Conservation (phyloP, 1,140 invertebrate species). For the Drosophila simulans region DNA sequence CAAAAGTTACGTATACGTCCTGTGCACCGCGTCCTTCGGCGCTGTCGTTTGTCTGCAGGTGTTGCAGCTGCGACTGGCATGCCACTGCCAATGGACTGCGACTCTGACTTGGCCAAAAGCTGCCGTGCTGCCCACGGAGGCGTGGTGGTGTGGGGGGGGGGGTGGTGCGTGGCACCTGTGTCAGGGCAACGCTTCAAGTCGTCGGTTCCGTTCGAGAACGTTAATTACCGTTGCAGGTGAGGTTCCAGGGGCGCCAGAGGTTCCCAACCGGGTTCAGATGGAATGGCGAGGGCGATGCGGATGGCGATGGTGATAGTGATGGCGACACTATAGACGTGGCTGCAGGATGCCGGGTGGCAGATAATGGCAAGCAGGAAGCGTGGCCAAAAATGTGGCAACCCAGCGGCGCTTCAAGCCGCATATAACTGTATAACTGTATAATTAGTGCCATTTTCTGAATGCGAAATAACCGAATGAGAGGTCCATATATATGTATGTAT, state of each 20-base stretch:
- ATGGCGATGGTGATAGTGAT: not conserved
- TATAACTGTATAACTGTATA: conserved; percentile 76
- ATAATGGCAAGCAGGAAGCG: conserved; percentile 69
- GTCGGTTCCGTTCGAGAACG: conserved; percentile 79
- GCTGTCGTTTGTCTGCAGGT: conserved; percentile 66
- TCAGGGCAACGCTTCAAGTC: conserved; percentile 70
- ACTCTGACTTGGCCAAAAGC: conserved; percentile 27
- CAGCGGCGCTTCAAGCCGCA: conserved; percentile 39
- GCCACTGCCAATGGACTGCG: conserved; percentile 53
- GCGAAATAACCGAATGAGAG: conserved; percentile 72
- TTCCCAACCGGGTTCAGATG: conserved; percentile 13
- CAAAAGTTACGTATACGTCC: conserved; percentile 81
- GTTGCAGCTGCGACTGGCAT: conserved; percentile 63
- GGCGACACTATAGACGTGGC: conserved; percentile 3
- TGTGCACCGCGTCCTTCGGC: conserved; percentile 44
- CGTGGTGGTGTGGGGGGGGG: not conserved
- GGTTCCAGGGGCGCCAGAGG: conserved; percentile 17
- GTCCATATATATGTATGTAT: conserved; percentile 45
- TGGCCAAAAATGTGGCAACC: conserved; percentile 66
- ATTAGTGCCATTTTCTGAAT: conserved; percentile 78
- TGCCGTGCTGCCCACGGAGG: not conserved
- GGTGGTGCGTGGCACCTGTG: conserved; percentile 44
- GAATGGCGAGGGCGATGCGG: not conserved
- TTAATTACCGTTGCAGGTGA: conserved; percentile 72
- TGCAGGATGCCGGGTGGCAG: conserved; percentile 35